phyloP scores from a whole-genome alignment of 1,140 invertebrate species.

The Eupeodes corollae region DNA sequence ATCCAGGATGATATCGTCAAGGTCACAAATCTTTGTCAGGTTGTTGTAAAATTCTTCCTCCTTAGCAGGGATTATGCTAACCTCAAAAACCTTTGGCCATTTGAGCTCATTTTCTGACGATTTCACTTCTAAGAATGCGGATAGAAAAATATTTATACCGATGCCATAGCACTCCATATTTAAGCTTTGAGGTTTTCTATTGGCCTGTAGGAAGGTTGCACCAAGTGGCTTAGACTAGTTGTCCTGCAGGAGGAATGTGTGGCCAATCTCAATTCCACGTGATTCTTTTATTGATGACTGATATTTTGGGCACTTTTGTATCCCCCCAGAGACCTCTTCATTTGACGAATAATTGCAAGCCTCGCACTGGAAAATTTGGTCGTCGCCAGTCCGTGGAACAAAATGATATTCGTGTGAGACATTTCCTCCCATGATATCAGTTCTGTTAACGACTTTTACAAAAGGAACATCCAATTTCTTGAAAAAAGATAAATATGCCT shows the following conservation, averaged over 20 bases:
- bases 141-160: slow-evolving; percentile 73
- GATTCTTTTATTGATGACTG: slow-evolving; percentile 31
- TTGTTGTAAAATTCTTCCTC: slow-evolving; percentile 45
- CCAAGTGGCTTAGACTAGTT: slow-evolving; percentile 66
- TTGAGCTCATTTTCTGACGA: slow-evolving; percentile 54
- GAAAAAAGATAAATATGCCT: slow-evolving; percentile 59
- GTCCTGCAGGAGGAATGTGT: slow-evolving; percentile 73
- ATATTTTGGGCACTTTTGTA: slow-evolving; percentile 44
- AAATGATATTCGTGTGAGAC: slow-evolving; percentile 82
- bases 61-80: slow-evolving; percentile 52
- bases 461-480: slow-evolving; percentile 48
- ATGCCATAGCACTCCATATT: slow-evolving; percentile 86
- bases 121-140: slow-evolving; percentile 62
- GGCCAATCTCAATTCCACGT: slow-evolving; percentile 57
- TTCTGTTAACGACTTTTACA: slow-evolving; percentile 53
- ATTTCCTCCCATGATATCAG: slow-evolving; percentile 69
- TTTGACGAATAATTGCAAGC: slow-evolving; percentile 51
- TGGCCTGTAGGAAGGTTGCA: slow-evolving; percentile 40
- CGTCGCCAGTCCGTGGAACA: slow-evolving; percentile 60
- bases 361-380: slow-evolving; percentile 54
- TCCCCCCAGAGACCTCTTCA: slow-evolving; percentile 34
- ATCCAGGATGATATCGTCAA: slow-evolving; percentile 64
- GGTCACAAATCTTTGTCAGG: slow-evolving; percentile 35
- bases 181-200: slow-evolving; percentile 39
- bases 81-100: slow-evolving; percentile 57